Conservation (phyloP, 2,888 invertebrate genomes). For the Leptopilina syphax region DNA sequence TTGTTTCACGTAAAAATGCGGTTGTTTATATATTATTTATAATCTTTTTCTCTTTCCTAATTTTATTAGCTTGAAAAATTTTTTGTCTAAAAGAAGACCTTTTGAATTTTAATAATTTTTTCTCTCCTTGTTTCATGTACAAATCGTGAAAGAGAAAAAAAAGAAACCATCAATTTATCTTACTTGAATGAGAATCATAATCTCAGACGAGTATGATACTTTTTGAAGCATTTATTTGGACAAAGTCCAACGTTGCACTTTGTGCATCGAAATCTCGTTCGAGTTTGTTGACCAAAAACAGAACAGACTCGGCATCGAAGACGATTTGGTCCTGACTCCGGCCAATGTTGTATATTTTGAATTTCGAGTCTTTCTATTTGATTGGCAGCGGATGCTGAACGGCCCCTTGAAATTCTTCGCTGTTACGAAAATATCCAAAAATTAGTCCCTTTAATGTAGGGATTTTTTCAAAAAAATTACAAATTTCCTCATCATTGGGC, state of each 20-base stretch:
- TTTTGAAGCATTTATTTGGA: constrained; percentile 28
- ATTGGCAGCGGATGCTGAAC: constrained; percentile 14
- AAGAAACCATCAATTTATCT: constrained; percentile 12
- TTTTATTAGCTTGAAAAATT: neutral
- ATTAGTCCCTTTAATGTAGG: neutral
- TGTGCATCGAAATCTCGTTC: constrained; percentile 18
- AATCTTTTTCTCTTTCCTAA: too few species aligned
- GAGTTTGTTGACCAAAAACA: constrained; percentile 15
- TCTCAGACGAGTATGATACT: constrained; percentile 24
- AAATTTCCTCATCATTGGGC: neutral
- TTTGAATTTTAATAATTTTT: constrained; percentile 17
- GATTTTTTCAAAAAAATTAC: neutral
- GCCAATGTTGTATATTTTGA: constrained; percentile 28
- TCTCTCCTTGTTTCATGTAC: neutral
- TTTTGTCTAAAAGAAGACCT: constrained; percentile 16
- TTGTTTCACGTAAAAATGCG: neutral
- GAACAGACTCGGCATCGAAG: constrained; percentile 19
- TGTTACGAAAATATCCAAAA: constrained; percentile 2
- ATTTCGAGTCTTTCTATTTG: constrained; percentile 26
- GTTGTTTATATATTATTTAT: too few species aligned
- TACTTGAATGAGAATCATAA: constrained; percentile 25
- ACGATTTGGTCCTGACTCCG: constrained; percentile 21
- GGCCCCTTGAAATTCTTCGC: constrained; percentile 17
- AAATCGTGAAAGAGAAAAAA: constrained; percentile 4
- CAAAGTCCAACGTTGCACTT: constrained; percentile 23